Percentiles rank a stretch among this genome's conserved stretches.
phyloP scores from a whole-genome alignment of 1,140 invertebrate species.

The Aphaenogaster rudis region DNA sequence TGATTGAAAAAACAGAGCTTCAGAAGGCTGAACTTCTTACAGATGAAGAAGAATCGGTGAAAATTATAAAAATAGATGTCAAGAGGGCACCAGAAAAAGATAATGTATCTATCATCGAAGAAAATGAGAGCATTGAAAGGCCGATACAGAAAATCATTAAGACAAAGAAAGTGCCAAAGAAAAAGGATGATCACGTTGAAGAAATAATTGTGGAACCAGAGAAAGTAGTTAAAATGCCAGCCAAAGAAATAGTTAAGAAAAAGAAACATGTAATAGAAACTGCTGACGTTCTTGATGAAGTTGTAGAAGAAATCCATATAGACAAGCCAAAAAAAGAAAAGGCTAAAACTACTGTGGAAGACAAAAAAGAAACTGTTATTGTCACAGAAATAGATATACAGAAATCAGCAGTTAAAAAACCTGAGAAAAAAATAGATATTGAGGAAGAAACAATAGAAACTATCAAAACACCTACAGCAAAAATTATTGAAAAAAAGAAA shows the following conservation, averaged over 20 bases:
- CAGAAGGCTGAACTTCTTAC: slow-evolving; percentile 70
- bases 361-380: slow-evolving; percentile 4
- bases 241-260: slow-evolving; percentile 72
- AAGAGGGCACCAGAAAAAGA: slow-evolving; percentile 72
- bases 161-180: slow-evolving; percentile 77
- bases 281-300: slow-evolving; percentile 71
- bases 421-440: slow-evolving; percentile 65
- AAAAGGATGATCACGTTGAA: slow-evolving; percentile 68
- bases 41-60: slow-evolving; percentile 76
- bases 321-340: slow-evolving; percentile 72
- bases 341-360: slow-evolving; percentile 60
- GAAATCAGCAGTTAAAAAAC: slow-evolving; percentile 61
- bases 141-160: slow-evolving; percentile 77
- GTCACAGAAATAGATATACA: slow-evolving; percentile 38
- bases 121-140: slow-evolving; percentile 75
- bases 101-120: slow-evolving; percentile 71
- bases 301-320: slow-evolving; percentile 74
- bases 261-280: slow-evolving; percentile 74
- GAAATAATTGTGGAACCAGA: slow-evolving; percentile 66
- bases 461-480: slow-evolving; percentile 75
- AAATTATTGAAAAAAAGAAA: slow-evolving; percentile 76
- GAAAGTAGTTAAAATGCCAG: slow-evolving; percentile 68
- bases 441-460: slow-evolving; percentile 75
- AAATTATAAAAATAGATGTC: slow-evolving; percentile 79
- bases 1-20: slow-evolving; percentile 68